A percentile compares a stretch with the other conserved stretches of the same genome.
These are phyloP conservation scores for Timandra comae DNA, from an alignment of 2,888 invertebrate species.

Conservation along the genomic window DNA sequence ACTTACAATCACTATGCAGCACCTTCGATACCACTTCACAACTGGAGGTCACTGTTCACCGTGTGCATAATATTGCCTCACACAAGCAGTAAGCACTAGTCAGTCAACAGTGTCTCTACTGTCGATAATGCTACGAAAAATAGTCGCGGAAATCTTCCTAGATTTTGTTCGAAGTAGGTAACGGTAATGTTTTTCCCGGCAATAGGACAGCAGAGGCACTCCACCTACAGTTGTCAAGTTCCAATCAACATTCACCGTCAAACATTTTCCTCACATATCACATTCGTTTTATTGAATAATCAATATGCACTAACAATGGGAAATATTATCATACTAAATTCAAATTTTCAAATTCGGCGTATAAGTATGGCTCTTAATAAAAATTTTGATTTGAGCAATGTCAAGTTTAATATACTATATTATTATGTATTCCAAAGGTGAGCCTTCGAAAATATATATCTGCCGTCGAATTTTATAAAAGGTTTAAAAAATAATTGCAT, in stretches of 20 bases:
- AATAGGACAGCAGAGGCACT: slow-evolving; percentile 15
- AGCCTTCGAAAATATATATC: slow-evolving; percentile 71
- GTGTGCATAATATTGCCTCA: slow-evolving; percentile 22
- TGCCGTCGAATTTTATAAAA: slow-evolving; percentile 59
- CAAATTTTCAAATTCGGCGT: slow-evolving; percentile 57
- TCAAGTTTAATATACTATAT: slow-evolving; percentile 57
- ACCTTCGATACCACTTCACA: slow-evolving; percentile 57
- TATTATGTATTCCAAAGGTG: slow-evolving; percentile 60
- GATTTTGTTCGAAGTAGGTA: too few relatives aligned
- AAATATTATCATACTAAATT: slow-evolving; percentile 59
- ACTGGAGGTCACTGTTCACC: slow-evolving; percentile 39
- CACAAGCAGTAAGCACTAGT: slow-evolving; percentile 5
- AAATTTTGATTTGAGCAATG: slow-evolving; percentile 71
- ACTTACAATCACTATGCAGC: slow-evolving; percentile 57
- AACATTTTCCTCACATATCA: slow-evolving; percentile 56
- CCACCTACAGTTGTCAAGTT: slow-evolving; percentile 50
- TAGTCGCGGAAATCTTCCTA: too few relatives aligned
- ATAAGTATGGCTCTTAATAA: slow-evolving; percentile 64
- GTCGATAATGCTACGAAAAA: too few relatives aligned
- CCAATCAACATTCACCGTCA: slow-evolving; percentile 45
- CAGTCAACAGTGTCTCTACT: too few relatives aligned
- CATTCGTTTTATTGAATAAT: slow-evolving; percentile 62
- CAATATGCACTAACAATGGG: slow-evolving; percentile 54
- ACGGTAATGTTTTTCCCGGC: too few relatives aligned
- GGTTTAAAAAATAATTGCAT: slow-evolving; percentile 64